Conservation (phyloP, 2,888 invertebrate genomes). For the Chromoteleia sp. region DNA sequence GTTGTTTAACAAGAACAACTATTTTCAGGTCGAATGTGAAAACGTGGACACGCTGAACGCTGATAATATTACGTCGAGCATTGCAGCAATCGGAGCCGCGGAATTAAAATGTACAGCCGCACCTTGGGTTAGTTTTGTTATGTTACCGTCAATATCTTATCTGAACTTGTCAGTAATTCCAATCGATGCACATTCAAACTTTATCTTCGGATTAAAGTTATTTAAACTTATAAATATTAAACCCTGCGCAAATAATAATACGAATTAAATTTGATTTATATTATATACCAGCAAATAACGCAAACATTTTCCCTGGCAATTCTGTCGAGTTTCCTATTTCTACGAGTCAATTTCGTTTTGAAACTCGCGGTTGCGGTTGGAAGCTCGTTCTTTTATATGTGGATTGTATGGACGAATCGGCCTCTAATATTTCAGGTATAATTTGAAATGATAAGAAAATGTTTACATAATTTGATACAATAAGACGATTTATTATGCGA, state of each 20-base stretch:
- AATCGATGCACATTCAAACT: no score
- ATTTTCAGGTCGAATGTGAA: constrained; percentile 80
- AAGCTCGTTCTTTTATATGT: constrained; percentile 89
- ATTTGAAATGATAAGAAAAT: constrained; percentile 21
- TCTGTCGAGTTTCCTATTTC: constrained; percentile 92
- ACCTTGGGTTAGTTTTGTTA: constrained; percentile 78
- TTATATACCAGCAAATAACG: constrained; percentile 93
- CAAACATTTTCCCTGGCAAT: constrained; percentile 89
- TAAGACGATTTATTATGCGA: no score
- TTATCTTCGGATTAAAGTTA: no score
- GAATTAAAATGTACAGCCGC: constrained; percentile 77
- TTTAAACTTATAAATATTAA: no score
- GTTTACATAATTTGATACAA: no score
- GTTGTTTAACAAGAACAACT: neutral
- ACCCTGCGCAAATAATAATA: no score
- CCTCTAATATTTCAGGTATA: constrained; percentile 86
- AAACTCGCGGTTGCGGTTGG: constrained; percentile 90
- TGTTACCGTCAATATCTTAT: no score
- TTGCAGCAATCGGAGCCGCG: constrained; percentile 72
- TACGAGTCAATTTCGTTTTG: constrained; percentile 92
- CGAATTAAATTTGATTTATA: no score
- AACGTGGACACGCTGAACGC: constrained; percentile 72
- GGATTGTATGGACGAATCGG: constrained; percentile 88
- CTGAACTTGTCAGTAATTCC: no score
- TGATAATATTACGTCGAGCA: constrained; percentile 76